These are phyloP conservation scores for Sylvia atricapilla DNA, from an alignment of 2,113 vertebrate species.

Conservation along the genomic window DNA sequence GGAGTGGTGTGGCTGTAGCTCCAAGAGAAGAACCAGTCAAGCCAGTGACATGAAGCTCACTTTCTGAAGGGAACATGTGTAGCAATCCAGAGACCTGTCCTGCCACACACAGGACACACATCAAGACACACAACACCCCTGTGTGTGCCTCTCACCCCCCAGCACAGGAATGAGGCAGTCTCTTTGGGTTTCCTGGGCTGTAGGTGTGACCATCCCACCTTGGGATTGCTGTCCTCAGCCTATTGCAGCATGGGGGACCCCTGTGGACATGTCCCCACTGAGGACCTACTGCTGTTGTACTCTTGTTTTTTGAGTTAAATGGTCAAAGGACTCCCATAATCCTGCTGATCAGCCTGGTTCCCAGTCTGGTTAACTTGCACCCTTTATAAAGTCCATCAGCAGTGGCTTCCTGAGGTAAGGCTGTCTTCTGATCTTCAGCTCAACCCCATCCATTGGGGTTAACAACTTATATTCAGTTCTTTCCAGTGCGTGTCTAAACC, in stretches of 20 bases:
- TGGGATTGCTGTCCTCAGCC: background rate
- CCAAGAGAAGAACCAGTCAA: background rate
- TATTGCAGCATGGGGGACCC: background rate
- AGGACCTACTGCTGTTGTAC: background rate
- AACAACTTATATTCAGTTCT: background rate
- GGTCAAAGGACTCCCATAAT: background rate
- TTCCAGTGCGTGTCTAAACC: background rate
- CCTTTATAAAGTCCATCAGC: background rate
- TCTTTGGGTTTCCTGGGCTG: background rate
- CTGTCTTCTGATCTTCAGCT: background rate
- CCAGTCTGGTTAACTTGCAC: background rate
- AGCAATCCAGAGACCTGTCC: background rate
- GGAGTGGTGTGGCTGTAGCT: background rate
- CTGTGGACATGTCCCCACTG: fast-evolving
- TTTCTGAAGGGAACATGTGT: background rate
- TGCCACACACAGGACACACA: background rate
- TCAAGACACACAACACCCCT: background rate
- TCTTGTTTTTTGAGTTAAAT: background rate
- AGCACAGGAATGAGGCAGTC: background rate
- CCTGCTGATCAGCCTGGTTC: background rate
- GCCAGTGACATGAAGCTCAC: background rate
- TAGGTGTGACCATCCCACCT: fast-evolving
- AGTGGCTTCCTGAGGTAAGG: background rate
- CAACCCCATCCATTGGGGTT: fast-evolving
- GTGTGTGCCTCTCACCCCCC: background rate